These are phyloP conservation scores for Lottia scabra DNA, from an alignment of 2,888 invertebrate genomes.

Conservation along the genomic window DNA sequence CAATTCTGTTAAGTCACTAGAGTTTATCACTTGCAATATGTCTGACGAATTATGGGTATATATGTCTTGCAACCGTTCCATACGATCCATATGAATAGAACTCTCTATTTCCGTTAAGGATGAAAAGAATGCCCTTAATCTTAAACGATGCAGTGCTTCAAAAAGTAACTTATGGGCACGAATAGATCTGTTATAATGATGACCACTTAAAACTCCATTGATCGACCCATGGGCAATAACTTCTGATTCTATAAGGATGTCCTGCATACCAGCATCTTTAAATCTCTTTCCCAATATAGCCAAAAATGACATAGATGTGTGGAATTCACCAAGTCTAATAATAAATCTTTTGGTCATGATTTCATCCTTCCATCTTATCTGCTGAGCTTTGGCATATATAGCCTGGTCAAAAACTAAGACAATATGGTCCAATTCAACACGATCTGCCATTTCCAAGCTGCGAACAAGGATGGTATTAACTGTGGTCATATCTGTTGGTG, in stretches of 20 bases:
- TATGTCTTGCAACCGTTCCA: too few species aligned
- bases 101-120: neutral
- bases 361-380: constrained; percentile 26
- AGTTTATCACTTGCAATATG: constrained; percentile 6
- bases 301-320: constrained; percentile 20
- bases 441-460: constrained; percentile 20
- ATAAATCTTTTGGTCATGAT: constrained; percentile 16
- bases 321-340: constrained; percentile 31
- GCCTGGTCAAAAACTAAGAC: constrained; percentile 35
- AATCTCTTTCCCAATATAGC: constrained; percentile 36
- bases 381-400: constrained; percentile 31
- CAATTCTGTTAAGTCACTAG: neutral
- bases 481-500: constrained; percentile 31
- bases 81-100: too few species aligned
- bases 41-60: too few species aligned
- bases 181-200: constrained; percentile 29
- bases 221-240: constrained; percentile 37
- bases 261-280: constrained; percentile 30
- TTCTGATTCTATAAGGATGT: constrained; percentile 32
- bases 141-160: constrained; percentile 23
- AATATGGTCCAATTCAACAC: constrained; percentile 21
- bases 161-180: constrained; percentile 25
- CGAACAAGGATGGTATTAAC: constrained; percentile 30
- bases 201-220: constrained; percentile 17
- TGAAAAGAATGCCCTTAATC: neutral